Conservation (phyloP, 2,797 vertebrate species). For the Mergus octosetaceus region DNA sequence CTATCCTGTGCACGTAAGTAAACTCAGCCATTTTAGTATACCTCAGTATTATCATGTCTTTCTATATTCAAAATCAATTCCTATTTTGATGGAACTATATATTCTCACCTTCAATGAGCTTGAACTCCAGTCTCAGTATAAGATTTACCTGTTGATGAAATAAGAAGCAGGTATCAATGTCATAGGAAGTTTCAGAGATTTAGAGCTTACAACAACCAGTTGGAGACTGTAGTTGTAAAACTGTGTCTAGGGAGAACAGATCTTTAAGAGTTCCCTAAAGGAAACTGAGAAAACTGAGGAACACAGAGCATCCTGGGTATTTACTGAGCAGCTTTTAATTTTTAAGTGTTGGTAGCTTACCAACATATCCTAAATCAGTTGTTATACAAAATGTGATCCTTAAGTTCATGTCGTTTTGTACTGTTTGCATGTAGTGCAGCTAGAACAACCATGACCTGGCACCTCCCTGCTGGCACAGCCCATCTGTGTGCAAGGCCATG, state of each 20-base stretch:
- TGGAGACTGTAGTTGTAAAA: not conserved
- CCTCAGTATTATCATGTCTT: not conserved
- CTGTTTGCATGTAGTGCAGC: not conserved
- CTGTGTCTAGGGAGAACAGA: not conserved
- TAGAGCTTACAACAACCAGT: not conserved
- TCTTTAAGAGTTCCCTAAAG: not conserved
- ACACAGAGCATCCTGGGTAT: not conserved
- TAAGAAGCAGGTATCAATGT: not conserved
- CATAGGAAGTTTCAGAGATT: not conserved
- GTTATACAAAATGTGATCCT: not conserved
- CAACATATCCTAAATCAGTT: not conserved
- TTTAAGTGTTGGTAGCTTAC: not conserved
- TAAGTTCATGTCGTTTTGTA: not conserved
- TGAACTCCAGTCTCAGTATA: not conserved
- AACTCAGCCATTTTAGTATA: not conserved
- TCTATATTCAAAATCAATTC: not conserved
- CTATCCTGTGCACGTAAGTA: constrained; percentile 97
- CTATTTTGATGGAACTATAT: not conserved
- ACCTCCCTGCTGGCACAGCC: not conserved
- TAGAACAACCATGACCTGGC: not conserved
- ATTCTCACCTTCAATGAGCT: not conserved
- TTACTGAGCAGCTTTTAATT: not conserved
- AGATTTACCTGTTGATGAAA: not conserved
- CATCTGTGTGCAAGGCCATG: not conserved
- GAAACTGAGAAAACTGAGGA: not conserved